These are phyloP conservation scores for Hypotaenidia okinawae DNA, from an alignment of 2,797 vertebrate species.

Conservation along the genomic window DNA sequence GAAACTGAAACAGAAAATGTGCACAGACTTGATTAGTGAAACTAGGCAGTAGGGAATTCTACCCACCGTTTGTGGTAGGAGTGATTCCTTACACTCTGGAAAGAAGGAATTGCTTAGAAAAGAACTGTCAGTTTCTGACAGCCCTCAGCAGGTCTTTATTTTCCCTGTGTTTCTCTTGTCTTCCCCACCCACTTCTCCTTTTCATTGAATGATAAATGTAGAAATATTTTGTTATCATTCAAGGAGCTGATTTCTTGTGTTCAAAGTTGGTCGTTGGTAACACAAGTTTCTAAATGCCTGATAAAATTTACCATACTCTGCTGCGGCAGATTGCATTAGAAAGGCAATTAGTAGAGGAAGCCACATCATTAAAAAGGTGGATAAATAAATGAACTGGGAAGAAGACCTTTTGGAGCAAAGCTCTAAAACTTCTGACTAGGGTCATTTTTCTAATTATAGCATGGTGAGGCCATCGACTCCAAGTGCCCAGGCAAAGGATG, in stretches of 20 bases:
- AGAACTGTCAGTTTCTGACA: not conserved
- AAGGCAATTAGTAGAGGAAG: constrained; percentile 6
- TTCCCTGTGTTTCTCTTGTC: not conserved
- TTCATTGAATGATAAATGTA: not conserved
- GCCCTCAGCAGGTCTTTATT: not conserved
- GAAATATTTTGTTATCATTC: not conserved
- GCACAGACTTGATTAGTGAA: not conserved
- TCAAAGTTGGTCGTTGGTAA: not conserved
- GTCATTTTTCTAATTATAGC: constrained; percentile 71
- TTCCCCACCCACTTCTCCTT: not conserved
- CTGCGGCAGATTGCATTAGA: not conserved
- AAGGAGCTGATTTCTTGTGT: not conserved
- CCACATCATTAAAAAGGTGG: constrained; percentile 30
- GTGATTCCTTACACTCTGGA: not conserved
- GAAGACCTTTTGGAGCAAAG: constrained; percentile 23
- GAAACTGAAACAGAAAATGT: not conserved
- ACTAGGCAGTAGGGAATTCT: not conserved
- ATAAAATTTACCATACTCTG: not conserved
- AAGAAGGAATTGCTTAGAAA: not conserved
- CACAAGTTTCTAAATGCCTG: not conserved
- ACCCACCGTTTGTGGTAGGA: not conserved
- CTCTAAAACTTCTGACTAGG: constrained; percentile 46
- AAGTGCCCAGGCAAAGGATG: constrained; percentile 71
- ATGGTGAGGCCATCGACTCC: constrained; percentile 62
- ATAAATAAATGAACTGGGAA: constrained; percentile 59